phyloP scores from a whole-genome alignment of 2,888 invertebrate species.

The Orchestes rusci region DNA sequence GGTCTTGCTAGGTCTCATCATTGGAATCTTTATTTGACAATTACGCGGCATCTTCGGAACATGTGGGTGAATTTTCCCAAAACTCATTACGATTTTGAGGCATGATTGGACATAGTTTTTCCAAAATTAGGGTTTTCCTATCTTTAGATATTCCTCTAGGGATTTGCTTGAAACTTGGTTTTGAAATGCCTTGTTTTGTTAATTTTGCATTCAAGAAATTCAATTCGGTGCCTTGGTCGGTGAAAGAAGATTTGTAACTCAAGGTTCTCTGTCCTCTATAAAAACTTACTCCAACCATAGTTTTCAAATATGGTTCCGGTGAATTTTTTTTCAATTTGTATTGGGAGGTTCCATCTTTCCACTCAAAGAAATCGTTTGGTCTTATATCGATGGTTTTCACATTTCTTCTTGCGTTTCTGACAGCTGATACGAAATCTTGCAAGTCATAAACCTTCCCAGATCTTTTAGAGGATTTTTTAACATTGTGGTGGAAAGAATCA shows the following conservation, averaged over 20 bases:
- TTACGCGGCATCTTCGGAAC: no score
- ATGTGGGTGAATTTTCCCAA: no score
- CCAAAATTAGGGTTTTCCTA: no score
- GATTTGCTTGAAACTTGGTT: no score
- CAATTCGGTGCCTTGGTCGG: no score
- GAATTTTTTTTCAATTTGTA: not conserved
- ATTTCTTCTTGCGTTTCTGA: not conserved
- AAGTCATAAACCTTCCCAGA: slow-evolving; percentile 3
- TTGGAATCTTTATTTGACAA: no score
- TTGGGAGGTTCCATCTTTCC: not conserved
- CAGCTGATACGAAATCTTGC: slow-evolving; percentile 5
- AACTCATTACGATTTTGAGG: no score
- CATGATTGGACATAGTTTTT: no score
- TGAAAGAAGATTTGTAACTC: no score
- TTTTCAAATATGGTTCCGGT: not conserved
- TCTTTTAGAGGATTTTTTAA: slow-evolving; percentile 6
- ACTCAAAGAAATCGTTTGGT: not conserved
- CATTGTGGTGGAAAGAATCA: slow-evolving; percentile 8
- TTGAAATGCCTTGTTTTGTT: not conserved
- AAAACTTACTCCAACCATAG: not conserved
- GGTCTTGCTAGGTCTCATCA: no score
- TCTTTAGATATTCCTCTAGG: no score
- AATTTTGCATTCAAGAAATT: not conserved
- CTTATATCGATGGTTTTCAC: not conserved
- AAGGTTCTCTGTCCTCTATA: no score